A percentile compares a stretch with the other conserved stretches of the same genome.
These are phyloP conservation scores for Epirrhoe alternata DNA, from an alignment of 2,888 invertebrate genomes.

Conservation along the genomic window DNA sequence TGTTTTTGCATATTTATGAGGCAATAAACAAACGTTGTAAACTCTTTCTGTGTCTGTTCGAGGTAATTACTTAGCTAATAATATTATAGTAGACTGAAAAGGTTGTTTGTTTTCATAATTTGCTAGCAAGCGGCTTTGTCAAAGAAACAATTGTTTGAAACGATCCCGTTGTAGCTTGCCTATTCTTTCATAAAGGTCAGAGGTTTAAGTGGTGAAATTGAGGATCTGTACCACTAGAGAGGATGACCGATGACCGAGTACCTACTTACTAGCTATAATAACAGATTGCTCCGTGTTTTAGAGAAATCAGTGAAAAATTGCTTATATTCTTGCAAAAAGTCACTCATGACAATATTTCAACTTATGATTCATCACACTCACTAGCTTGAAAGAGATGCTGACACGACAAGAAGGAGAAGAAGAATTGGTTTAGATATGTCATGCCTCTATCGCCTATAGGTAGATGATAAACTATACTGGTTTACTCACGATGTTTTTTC, in stretches of 20 bases:
- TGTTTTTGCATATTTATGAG: constrained; percentile 33
- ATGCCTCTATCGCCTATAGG: no score
- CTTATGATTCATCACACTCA: no score
- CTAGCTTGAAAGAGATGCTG: no score
- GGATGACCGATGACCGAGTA: neutral
- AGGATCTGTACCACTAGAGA: neutral
- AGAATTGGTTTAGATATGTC: no score
- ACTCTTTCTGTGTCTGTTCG: constrained; percentile 18
- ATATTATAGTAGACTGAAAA: constrained; percentile 3
- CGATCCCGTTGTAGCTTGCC: neutral
- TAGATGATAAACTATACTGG: no score
- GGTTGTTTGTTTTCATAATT: neutral
- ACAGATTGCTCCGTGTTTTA: no score
- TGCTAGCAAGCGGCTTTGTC: neutral
- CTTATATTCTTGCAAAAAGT: no score
- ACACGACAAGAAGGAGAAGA: no score
- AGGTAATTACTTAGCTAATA: constrained; percentile 23
- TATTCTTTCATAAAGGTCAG: neutral
- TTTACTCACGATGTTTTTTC: no score
- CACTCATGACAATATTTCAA: no score
- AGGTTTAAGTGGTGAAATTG: neutral
- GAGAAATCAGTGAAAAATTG: no score
- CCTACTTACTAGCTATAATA: no score
- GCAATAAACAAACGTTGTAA: constrained; percentile 25
- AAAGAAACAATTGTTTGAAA: neutral